phyloP scores from a whole-genome alignment of 2,797 vertebrate species.

The Schizopygopsis malacanthus region DNA sequence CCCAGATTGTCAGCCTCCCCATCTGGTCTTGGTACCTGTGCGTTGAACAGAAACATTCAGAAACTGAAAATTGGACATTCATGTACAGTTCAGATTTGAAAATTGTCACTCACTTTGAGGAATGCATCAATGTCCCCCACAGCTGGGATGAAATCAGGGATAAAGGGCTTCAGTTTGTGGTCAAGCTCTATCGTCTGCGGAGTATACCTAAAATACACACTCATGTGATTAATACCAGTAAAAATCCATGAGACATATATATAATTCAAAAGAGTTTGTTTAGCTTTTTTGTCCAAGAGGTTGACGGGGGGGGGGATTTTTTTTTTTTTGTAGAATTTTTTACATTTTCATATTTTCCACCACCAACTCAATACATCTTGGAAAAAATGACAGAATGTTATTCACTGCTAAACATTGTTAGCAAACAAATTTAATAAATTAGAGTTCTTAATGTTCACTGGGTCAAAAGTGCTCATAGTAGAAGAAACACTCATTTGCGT shows the following conservation, averaged over 20 bases:
- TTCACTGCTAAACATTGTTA: neutral
- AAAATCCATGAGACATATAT: neutral
- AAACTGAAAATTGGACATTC: neutral
- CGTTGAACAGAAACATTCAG: neutral
- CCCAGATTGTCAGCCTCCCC: slow-evolving; percentile 87
- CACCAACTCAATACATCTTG: neutral
- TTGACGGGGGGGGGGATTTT: no score
- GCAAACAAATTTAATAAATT: neutral
- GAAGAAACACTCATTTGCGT: neutral
- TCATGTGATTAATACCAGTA: neutral
- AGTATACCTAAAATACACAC: slow-evolving; percentile 80
- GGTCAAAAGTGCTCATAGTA: no score
- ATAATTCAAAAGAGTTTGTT: no score
- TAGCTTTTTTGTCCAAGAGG: no score
- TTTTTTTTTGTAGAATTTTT: neutral
- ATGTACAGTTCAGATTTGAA: neutral
- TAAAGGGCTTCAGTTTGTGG: slow-evolving; percentile 93
- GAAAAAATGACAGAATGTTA: neutral
- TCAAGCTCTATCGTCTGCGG: slow-evolving; percentile 88
- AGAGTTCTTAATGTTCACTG: neutral
- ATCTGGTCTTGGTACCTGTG: slow-evolving; percentile 89
- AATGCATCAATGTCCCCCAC: slow-evolving; percentile 98
- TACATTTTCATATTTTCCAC: neutral
- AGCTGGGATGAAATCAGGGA: slow-evolving; percentile 95
- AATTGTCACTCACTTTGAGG: slow-evolving; percentile 83